Conservation (phyloP, 2,113 vertebrate genomes). For the Ursus arctos region DNA sequence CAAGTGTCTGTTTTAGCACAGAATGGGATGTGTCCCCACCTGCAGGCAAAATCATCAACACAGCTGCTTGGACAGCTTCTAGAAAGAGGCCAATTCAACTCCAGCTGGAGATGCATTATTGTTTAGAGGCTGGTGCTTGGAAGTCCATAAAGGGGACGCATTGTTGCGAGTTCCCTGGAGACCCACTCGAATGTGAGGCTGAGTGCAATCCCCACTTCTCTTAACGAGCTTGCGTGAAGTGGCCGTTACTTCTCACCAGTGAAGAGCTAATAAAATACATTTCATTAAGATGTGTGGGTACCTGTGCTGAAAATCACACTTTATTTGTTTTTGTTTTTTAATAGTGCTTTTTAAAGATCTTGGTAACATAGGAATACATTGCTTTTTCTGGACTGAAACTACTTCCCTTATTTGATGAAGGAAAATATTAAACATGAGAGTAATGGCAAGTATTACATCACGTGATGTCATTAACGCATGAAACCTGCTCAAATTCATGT, state of each 20-base stretch:
- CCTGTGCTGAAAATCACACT: neutral
- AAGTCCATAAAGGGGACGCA: rapidly evolving
- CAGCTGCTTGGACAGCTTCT: neutral
- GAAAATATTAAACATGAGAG: neutral
- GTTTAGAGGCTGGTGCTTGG: neutral
- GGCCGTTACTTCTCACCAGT: neutral
- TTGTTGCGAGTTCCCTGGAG: neutral
- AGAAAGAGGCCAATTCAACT: neutral
- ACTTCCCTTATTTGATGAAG: neutral
- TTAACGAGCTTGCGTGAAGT: neutral
- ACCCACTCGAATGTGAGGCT: no score
- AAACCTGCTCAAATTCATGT: neutral
- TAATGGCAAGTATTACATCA: neutral
- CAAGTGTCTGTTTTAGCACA: neutral
- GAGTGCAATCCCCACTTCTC: neutral
- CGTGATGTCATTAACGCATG: neutral
- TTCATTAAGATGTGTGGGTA: rapidly evolving
- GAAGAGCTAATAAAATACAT: neutral
- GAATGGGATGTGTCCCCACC: neutral
- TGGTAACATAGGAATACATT: neutral
- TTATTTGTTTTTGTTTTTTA: neutral
- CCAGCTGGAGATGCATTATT: no score
- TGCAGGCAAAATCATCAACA: no score
- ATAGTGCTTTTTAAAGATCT: neutral
- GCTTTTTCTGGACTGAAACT: neutral